These are phyloP conservation scores for Pseudochirops corinnae DNA, from an alignment of 2,797 vertebrate species.

Conservation along the genomic window DNA sequence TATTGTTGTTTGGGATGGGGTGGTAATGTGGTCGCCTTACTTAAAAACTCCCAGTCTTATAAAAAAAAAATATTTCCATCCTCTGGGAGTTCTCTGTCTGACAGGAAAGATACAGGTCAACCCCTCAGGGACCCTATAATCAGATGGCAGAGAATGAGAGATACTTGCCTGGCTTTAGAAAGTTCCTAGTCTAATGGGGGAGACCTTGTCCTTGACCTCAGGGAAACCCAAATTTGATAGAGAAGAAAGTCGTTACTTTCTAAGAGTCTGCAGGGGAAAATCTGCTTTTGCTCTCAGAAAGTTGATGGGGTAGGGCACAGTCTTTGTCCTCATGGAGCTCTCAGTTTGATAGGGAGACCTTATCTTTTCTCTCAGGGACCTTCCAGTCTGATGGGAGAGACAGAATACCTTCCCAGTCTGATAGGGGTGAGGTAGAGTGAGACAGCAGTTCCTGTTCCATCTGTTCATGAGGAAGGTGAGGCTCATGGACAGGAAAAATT, in stretches of 20 bases:
- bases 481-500: neutral
- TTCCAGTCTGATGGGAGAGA: neutral
- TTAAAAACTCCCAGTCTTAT: neutral
- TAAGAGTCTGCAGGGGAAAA: neutral
- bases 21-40: neutral
- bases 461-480: neutral
- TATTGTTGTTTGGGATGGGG: neutral
- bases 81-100: neutral
- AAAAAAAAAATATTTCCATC: neutral
- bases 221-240: conserved; percentile 16
- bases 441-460: neutral
- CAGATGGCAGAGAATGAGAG: neutral
- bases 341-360: conserved; percentile 21
- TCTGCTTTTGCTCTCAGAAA: neutral
- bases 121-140: neutral
- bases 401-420: neutral
- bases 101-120: neutral
- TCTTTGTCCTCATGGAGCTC: neutral
- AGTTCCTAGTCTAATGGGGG: neutral
- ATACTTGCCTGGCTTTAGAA: neutral
- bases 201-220: neutral
- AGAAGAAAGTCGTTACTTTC: neutral
- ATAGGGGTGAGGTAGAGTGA: neutral
- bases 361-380: neutral
- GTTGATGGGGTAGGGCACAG: neutral